Percentiles rank a stretch among this genome's conserved stretches.
phyloP scores from a whole-genome alignment of 2,113 vertebrate genomes.

The Oncorhynchus kisutch region DNA sequence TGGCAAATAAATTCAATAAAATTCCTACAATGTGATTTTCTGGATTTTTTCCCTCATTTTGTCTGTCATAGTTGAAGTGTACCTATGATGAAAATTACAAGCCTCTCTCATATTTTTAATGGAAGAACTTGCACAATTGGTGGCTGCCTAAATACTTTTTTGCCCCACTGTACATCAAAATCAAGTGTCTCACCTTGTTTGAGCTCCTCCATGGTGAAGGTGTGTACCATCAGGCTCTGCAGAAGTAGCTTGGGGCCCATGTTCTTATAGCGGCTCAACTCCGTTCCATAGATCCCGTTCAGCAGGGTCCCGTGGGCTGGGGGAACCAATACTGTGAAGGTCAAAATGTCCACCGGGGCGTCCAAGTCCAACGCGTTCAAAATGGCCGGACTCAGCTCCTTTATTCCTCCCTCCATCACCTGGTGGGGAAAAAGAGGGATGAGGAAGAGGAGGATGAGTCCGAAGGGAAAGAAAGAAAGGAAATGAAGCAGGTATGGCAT shows the following conservation, averaged over 20 bases:
- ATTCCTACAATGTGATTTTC: no score
- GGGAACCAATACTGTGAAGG: conserved; percentile 49
- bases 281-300: conserved; percentile 52
- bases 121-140: no score
- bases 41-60: no score
- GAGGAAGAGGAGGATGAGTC: background rate
- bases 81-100: no score
- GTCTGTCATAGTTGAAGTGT: no score
- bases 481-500: no score
- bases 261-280: conserved; percentile 34
- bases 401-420: conserved; percentile 64
- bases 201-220: conserved; percentile 69
- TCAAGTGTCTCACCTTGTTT: conserved; percentile 44
- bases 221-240: conserved; percentile 35
- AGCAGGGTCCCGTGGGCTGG: conserved; percentile 59
- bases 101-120: no score
- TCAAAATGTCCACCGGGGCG: conserved; percentile 44
- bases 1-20: no score
- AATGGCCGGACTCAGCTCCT: conserved; percentile 44
- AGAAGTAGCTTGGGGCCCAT: conserved; percentile 48
- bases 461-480: no score
- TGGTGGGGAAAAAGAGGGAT: conserved; percentile 19
- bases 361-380: conserved; percentile 63
- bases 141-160: no score
- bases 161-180: no score